Evolutionary conservation across 1,140 invertebrate genomes (phyloP), one percentile per base, ranked within the genome.

Genomic region (Eumeta japonica): DNA sequence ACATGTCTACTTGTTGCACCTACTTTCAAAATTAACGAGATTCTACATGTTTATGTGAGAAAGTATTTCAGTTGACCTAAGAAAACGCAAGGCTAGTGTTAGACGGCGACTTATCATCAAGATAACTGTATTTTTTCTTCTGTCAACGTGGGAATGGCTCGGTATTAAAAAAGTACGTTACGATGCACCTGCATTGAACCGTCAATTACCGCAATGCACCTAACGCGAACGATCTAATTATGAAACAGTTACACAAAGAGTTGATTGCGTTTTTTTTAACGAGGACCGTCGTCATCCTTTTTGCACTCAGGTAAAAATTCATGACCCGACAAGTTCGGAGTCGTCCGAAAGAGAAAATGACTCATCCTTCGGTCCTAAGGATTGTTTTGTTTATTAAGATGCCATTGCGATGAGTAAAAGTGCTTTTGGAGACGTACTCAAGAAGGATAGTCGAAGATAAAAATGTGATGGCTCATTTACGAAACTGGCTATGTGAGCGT

Each of bases 341-440:
- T 57, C 52, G 53, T 55, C 58, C 52, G 44, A 41, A 39, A 54
- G 51, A 11, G 43, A 68, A 71, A 73, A 68, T 74, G 68, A 71
- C 45, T 71, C 68, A 73, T 65, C 55, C 46, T 50, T 60, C 53
- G 47, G 59, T 50, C 57, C 47, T 58, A 55, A 44, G 47, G 53
- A 62, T 64, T 70, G 64, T 73, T 73, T 73, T 68, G 64, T 67
- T 71, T 71, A 62, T 60, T 55, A 49, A 48, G 57, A 67, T 66
- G 45, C 47, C 55, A 48, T 40, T 37, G 30, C 45, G 58, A 65
- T 71, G 64, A 71, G 50, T 67, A 62, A 59, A 28, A 30, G 35
- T 46, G 45, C 42, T 52, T 56, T 54, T 47, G 39, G 43, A 50
- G 51, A 16, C 34, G 37, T 42, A 38, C 20, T 37, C 19, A 38